These are phyloP conservation scores for Betta splendens DNA, from an alignment of 2,797 vertebrate genomes.

Conservation along the genomic window DNA sequence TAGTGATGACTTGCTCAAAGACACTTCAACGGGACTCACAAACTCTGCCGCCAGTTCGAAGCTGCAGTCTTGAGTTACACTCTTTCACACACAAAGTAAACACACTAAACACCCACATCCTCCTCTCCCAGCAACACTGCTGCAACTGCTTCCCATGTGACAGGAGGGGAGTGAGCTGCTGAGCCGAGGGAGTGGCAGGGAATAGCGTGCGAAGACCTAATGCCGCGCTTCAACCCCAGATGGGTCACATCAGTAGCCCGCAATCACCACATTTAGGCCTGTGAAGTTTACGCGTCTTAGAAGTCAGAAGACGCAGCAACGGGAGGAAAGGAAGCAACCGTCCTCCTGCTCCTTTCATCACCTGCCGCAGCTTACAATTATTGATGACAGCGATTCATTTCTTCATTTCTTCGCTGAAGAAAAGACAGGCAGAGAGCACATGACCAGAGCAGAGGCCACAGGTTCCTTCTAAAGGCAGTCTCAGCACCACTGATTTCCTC, in stretches of 20 bases:
- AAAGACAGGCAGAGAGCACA: neutral
- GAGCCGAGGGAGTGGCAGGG: conserved; percentile 63
- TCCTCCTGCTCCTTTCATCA: conserved; percentile 22
- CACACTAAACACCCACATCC: conserved; percentile 69
- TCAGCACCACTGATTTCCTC: conserved; percentile 27
- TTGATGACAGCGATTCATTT: conserved; percentile 56
- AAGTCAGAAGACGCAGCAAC: conserved; percentile 62
- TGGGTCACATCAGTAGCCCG: conserved; percentile 80
- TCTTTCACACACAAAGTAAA: conserved; percentile 62
- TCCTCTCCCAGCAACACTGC: conserved; percentile 66
- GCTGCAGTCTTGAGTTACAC: no score
- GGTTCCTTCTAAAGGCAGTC: conserved; percentile 22
- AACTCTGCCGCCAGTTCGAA: conserved; percentile 30
- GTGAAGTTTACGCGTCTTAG: conserved; percentile 76
- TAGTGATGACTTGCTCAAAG: conserved; percentile 26
- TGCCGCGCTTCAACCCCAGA: conserved; percentile 78
- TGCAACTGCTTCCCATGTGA: conserved; percentile 77
- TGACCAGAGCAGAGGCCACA: neutral
- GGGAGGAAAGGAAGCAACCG: conserved; percentile 45
- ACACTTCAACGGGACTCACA: conserved; percentile 35
- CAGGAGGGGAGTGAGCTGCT: conserved; percentile 38
- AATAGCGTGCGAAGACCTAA: conserved; percentile 82
- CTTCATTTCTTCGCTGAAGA: conserved; percentile 30
- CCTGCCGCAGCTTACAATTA: conserved; percentile 45
- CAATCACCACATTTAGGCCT: conserved; percentile 77